Evolutionary conservation across 2,888 invertebrate species (phyloP), one percentile per base, ranked within the genome.

Genomic region (Pandemis cinnamomeana): DNA sequence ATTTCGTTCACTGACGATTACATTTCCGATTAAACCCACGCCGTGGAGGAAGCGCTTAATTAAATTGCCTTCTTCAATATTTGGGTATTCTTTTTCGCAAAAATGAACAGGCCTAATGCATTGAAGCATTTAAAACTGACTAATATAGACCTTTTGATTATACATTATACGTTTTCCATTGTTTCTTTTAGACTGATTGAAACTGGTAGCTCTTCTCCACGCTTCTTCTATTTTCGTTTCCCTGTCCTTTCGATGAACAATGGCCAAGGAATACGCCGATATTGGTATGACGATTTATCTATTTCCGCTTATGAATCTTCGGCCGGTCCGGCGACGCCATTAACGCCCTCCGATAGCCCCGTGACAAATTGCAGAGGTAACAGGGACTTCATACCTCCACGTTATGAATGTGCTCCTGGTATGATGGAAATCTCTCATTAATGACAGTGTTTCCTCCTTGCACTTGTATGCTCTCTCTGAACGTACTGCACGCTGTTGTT

Each of bases 281-380:
- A 10, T 44, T 15, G 3, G n/a, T 41, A 55, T 69, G 8, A 70
- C 69, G 67, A 74, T 74, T 71, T 71, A 74, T 74, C 70, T 67
- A 62, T 74, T 74, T 74, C 74, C 74, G 74, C 53, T 74, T 74
- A 74, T 74, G 71, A 74, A 74, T 74, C 71, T 69, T 60, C 60
- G 58, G 11, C 64, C 55, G 55, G 67, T 36, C n/a, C 20, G 67
- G 68, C 44, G 36, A 10, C n/a, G 58, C 69, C 73, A 64, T 70
- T 73, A 70, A 58, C 58, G 51, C 64, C 55, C 67, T 63, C 48
- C 62, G 27, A 48, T 61, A 44, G 51, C 8, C 7, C 44, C 41
- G 55, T 74, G 74, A 74, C 74, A 74, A 74, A 74, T 74, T 71
- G 71, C 60, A 64, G 27, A 62, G 55, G 67, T 63, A 67, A 62